Conservation (phyloP, 2,113 vertebrate species). For the Otolemur garnettii region DNA sequence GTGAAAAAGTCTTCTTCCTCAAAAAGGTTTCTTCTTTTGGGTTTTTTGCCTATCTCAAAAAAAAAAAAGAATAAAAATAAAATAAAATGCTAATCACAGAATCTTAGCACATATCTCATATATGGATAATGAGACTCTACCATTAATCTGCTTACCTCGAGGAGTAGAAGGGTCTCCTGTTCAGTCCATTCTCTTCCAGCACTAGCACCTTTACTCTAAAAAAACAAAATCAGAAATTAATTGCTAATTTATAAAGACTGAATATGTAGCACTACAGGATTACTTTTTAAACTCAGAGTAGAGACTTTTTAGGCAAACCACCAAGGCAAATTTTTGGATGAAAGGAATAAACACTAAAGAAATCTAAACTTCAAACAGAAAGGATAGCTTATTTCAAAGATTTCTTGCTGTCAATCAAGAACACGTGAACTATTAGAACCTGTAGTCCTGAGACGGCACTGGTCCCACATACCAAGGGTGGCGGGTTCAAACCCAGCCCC, state of each 20-base stretch:
- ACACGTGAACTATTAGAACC: background rate
- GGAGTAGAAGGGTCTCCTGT: constrained; percentile 96
- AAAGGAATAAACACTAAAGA: background rate
- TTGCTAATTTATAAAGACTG: background rate
- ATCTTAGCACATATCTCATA: background rate
- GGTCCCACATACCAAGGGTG: no score
- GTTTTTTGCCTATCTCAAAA: no score
- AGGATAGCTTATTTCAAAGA: background rate
- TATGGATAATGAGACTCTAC: background rate
- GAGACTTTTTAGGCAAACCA: background rate
- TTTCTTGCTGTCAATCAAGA: background rate
- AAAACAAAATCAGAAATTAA: constrained; percentile 12
- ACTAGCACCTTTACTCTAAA: constrained; percentile 93
- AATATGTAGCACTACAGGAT: background rate
- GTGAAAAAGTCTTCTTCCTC: no score
- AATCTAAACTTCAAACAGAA: background rate
- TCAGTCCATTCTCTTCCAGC: constrained; percentile 97
- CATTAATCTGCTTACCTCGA: constrained; percentile 90
- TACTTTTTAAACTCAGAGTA: background rate
- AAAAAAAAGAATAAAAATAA: background rate
- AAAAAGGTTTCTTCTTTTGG: no score
- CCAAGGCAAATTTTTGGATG: background rate
- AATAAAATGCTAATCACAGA: background rate
- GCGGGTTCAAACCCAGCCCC: no score
- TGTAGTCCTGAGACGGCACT: no score